Evolutionary conservation across 2,113 vertebrate species (phyloP), one percentile per base, ranked within the genome.

Genomic region (Elachura formosa): DNA sequence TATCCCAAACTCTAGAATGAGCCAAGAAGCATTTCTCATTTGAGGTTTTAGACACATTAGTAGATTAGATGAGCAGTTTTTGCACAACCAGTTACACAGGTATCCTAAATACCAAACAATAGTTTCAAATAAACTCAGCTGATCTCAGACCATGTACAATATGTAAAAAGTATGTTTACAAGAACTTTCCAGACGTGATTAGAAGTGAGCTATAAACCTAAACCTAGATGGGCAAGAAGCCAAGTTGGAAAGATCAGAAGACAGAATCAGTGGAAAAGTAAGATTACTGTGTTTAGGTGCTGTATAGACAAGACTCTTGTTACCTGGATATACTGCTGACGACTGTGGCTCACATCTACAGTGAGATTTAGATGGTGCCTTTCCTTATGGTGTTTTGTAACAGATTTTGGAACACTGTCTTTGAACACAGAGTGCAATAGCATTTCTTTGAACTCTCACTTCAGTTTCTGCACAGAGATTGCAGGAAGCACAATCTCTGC

Each of bases 31-130:
- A 51, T 72, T 89, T 34, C 26, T 25, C 4, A 3, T n/a, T 33
- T 88, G 75, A 74, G 20, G 55, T 80, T 91, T 88, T 46, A 74
- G 61, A 55, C 24, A 19, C 12, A 18, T 54, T 86, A 48, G 26
- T 16, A 31, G 55, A 80, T 83, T 17, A 83, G 46, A 77, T 51
- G 26, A 92, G 51, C 19, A 77, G 68, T 1, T 94, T 96, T 83
- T 84, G 79, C 48, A 80, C 59, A 84, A 83, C 68, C 72, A 90
- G 88, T 93, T 88, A 86, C 88, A 63, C 85, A 80, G 34, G 88
- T 86, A 84, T 85, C 43, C 34, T 77, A 69, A 92, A 85, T 25
- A 58, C 34, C 26, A 62, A 90, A 90, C 21, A 66, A n/a, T 25
- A 83, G 43, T 55, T 93, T 83, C 49, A 54, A 13, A 52, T 80